Base-by-base conservation (phyloP, 2,113 vertebrate species). In the Cisticola juncidis region DNA sequence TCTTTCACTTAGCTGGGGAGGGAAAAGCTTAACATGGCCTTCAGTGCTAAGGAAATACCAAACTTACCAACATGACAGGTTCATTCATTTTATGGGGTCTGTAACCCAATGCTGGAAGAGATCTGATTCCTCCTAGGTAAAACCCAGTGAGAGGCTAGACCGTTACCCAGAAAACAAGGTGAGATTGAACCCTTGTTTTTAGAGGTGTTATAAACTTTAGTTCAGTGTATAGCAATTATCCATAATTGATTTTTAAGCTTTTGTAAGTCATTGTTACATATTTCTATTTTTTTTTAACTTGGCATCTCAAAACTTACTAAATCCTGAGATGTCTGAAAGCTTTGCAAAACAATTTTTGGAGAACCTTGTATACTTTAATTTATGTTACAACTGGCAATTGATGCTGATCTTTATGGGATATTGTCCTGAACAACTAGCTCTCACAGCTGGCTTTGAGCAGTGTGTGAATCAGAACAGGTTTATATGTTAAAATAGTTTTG, bases 141-240 rank as follows among this genome's bases (percentile, higher is more conserved):
- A 88, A 81, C 15, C 8, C 9, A 65, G 11, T 35, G 58, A 71
- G 54, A 82, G 57, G 20, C 50, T 72, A 53, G 62, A 69, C 24
- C 11, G 64, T 65, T 70, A 35, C 15, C 25, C 50, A 74, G 48
- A 78, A 93, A 74, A 86, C 48, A 81, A 81, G 23, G 12, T 82
- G 48, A 89, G 53, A 48, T 31, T 0, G 0, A 82, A 45, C n/a
- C 62, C 14, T 8, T 3, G 0, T 50, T 76, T 88, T 40, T 22
- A 36, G 84, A 84, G 53, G 14, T 72, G 47, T 54, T 22, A 10
- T 33, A 42, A 50, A 60, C 53, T 92, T 81, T 74, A 70, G 7
- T 70, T 72, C 80, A 56, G 44, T 1, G 0, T 61, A 18, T 10
- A 38, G 26, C 48, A 88, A 36, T 54, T 79, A 45, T 6, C 6